A percentile compares a stretch with the other conserved stretches of the same genome.
Evolutionary conservation across 2,888 invertebrate species (phyloP).

Genomic region (Leptinotarsa haldemani): DNA sequence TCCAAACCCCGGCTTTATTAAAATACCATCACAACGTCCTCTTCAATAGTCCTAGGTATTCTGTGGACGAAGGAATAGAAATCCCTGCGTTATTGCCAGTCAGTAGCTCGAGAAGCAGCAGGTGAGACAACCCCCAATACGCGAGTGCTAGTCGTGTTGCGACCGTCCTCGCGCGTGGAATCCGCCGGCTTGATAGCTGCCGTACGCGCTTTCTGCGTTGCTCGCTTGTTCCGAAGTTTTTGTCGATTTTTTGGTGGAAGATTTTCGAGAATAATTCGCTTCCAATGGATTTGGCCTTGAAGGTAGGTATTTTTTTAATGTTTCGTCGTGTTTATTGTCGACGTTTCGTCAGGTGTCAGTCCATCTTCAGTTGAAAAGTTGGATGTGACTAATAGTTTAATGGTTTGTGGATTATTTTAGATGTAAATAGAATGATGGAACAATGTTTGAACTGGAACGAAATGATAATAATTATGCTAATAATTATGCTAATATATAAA

Average conservation of each 20-base stretch:
- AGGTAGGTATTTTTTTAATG: not conserved
- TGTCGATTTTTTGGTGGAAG: constrained; percentile 13
- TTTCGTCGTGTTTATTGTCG: not conserved
- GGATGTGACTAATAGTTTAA: not conserved
- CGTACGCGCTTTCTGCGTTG: constrained; percentile 4
- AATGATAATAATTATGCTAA: no score
- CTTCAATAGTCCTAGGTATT: not conserved
- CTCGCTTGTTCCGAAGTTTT: constrained; percentile 13
- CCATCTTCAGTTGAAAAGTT: not conserved
- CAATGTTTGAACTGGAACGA: no score
- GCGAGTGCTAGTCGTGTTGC: constrained; percentile 50
- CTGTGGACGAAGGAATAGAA: not conserved
- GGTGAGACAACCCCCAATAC: constrained; percentile 50
- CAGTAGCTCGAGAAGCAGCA: constrained; percentile 39
- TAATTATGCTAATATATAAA: no score
- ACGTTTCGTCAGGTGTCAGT: not conserved
- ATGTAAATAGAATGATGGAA: not conserved
- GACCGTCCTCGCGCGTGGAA: constrained; percentile 40
- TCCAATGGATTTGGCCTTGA: not conserved
- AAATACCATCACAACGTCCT: not conserved
- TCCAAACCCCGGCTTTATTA: not conserved
- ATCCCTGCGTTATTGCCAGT: constrained; percentile 1
- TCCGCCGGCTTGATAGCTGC: not conserved
- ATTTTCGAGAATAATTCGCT: not conserved
- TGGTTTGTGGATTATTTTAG: not conserved